phyloP scores from a whole-genome alignment of 2,888 invertebrate genomes.

The Celastrina argiolus region DNA sequence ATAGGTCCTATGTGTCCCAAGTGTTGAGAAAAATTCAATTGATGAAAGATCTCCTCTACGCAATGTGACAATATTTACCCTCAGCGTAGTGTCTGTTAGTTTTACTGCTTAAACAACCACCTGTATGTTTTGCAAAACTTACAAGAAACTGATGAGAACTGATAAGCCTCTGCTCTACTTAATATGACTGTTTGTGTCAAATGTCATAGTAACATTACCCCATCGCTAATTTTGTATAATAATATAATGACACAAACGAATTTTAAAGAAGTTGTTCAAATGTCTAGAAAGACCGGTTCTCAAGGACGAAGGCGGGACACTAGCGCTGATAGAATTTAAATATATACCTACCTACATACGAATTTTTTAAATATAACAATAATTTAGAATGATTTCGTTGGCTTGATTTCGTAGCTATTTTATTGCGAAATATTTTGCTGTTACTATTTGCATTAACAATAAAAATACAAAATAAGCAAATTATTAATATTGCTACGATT shows the following conservation, averaged over 20 bases:
- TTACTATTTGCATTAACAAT: not conserved
- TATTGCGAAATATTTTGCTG: not conserved
- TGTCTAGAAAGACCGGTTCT: constrained; percentile 21
- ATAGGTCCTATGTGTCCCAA: too few species aligned
- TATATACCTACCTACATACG: constrained; percentile 3
- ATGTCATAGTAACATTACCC: constrained; percentile 2
- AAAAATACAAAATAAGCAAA: not conserved
- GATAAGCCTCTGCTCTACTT: not conserved
- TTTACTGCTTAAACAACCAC: too few species aligned
- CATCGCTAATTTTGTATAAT: constrained; percentile 1
- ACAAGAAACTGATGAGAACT: not conserved
- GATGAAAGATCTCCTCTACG: too few species aligned
- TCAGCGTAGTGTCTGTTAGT: not conserved
- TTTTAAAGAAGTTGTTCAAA: constrained; percentile 13
- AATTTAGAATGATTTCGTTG: not conserved
- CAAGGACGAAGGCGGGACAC: constrained; percentile 20
- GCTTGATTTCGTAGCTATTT: too few species aligned
- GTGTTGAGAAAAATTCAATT: too few species aligned
- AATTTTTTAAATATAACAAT: not conserved
- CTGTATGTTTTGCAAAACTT: not conserved
- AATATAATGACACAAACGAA: constrained; percentile 6
- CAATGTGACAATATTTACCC: not conserved
- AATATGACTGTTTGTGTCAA: not conserved
- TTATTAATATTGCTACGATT: not conserved
- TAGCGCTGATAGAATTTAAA: constrained; percentile 11